Evolutionary conservation across 2,888 invertebrate genomes (phyloP), one percentile per base, ranked within the genome.

Genomic region (Hylaea fasciaria): DNA sequence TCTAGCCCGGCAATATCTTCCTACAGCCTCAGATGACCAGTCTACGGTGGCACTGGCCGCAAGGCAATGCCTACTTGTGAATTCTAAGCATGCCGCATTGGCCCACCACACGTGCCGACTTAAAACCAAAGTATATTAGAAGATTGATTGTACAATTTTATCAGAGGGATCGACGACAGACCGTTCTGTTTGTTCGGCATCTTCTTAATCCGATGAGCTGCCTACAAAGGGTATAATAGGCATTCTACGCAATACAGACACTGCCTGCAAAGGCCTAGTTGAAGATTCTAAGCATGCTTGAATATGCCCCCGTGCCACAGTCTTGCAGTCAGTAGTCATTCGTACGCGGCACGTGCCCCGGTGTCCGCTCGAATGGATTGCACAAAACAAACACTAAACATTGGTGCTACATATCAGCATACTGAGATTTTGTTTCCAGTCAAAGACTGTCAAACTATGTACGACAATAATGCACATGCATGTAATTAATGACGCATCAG

Each of bases 21-120:
- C 40, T 56, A 57, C 16, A 49, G 29, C 49, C 40, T 57, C 46
- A 43, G 52, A 35, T 70, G 70, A 69, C 69, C 68, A 69, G 70
- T 56, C 56, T 61, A 43, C 16, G 39, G 28, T 75, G 77, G 73
- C 78, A 80, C 79, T 81, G 77, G 76, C 72, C 74, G 69, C 81
- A 81, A 78, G 73, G 79, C 83, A 77, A 84, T 75, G 77, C 69
- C 78, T 78, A 68, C 64, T 81, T 79, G 73, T 66, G 74, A 71
- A 84, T 83, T 81, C 83, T 57, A 51, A 52, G 64, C 82, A 82
- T 77, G 77, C 59, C 29, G 39, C 72, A 65, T 62, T 65, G 64
- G 70, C 64, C 72, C 49, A 43, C 41, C 28, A 13, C 74, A 74
- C 75, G 76, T 74, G 74, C 71, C 62, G n/a, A 50, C 22, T 48